Evolutionary conservation across 2,797 vertebrate genomes (phyloP), one percentile per base, ranked within the genome.

Genomic region (Manis javanica): DNA sequence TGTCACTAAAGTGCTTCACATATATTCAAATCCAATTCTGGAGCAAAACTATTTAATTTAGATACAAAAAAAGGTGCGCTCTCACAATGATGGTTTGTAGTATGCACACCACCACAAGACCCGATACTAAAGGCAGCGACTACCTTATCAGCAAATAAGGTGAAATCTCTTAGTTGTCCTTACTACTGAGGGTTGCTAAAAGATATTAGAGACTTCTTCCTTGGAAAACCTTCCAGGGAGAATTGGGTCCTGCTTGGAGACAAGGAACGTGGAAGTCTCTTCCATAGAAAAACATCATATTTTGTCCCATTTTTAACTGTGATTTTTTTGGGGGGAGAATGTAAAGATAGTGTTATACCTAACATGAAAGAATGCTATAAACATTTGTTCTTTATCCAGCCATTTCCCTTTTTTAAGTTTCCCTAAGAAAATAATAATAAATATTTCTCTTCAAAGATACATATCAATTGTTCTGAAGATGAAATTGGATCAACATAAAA

Each of bases 391-490:
- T 86, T 92, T 86, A 37, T 46, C 7, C 9, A 46, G 64, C 34
- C 77, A 74, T n/a, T 29, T 2, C 55, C 24, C 18, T 75, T 74
- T 55, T 37, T 71, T 23, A 9, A 23, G 85, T 78, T 78, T 87
- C 23, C 18, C 15, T 79, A 81, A 90, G 55, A 46, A 89, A 93
- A 75, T 84, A 87, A 95, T 66, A 16, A 68, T 29, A 87, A 49
- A 64, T 84, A 64, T 55, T 42, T 90, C 69, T 21, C 2, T 34
- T n/a, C 59, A 87, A 88, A 91, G 21, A 61, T 79, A 83, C 29
- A 12, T 29, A 72, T 39, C 39, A 74, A 69, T 89, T 89, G 24
- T 88, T 95, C 69, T 68, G 37, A 95, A 81, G 53, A 75, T 94
- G 2, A 91, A 94, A 71, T 39, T 93, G 34, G 7, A 83, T 75